Percentiles rank a stretch among this genome's conserved stretches.
Conservation (phyloP, 1,140 invertebrate species). For the Saxidomus purpurata region DNA sequence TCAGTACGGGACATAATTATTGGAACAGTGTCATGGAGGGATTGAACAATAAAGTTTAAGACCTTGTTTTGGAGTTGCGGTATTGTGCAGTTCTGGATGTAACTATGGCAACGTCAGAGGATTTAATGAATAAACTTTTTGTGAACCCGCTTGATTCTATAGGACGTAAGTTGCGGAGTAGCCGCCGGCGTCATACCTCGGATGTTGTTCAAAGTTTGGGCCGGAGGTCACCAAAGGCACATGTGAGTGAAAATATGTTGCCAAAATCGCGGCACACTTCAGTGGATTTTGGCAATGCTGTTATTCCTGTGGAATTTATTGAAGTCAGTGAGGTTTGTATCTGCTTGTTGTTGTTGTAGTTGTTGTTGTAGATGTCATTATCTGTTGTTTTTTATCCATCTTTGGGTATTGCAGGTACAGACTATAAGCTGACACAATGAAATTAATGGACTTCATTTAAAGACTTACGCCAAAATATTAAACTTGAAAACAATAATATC, state of each 20-base stretch:
- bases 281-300: constrained; percentile 24
- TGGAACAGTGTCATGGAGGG: neutral
- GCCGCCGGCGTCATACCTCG: constrained; percentile 25
- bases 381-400: no score
- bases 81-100: neutral
- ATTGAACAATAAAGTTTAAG: neutral
- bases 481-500: no score
- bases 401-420: no score
- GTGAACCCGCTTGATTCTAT: constrained; percentile 50
- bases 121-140: constrained; percentile 63
- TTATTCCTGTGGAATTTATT: neutral
- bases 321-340: neutral
- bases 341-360: no score
- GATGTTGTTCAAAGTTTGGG: constrained; percentile 20
- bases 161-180: constrained; percentile 28
- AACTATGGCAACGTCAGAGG: constrained; percentile 57
- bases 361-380: no score
- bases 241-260: neutral
- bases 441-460: no score
- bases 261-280: constrained; percentile 24
- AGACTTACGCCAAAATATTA: no score
- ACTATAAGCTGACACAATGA: no score
- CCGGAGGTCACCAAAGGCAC: neutral
- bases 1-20: no score
- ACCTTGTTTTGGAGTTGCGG: neutral